A percentile compares a stretch with the other conserved stretches of the same genome.
phyloP scores from a whole-genome alignment of 2,797 vertebrate species.

The Amniataba percoides region DNA sequence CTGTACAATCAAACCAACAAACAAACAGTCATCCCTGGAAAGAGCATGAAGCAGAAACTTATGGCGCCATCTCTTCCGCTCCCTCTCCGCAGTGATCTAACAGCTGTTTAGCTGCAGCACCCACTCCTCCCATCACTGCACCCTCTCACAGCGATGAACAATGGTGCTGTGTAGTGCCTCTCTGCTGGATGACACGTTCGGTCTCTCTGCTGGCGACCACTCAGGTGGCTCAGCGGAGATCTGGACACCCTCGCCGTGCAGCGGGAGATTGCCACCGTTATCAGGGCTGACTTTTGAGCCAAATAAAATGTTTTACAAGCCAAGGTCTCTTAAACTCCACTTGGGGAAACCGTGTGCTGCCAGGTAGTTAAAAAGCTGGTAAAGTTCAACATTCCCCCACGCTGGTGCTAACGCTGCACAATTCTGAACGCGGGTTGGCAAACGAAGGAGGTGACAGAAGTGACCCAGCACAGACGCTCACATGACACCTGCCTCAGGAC shows the following conservation, averaged over 20 bases:
- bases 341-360: conserved; percentile 3
- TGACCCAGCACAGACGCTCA: conserved; percentile 35
- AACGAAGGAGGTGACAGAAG: conserved; percentile 28
- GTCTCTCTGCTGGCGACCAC: conserved; percentile 19
- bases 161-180: conserved; percentile 72
- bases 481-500: conserved; percentile 65
- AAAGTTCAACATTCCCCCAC: conserved; percentile 57
- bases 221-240: conserved; percentile 28
- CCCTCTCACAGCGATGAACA: conserved; percentile 66
- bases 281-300: conserved; percentile 72
- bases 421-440: conserved; percentile 51
- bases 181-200: conserved; percentile 45
- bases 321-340: conserved; percentile 40
- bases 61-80: conserved; percentile 54
- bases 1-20: conserved; percentile 20
- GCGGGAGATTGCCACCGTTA: not conserved
- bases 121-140: conserved; percentile 72
- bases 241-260: conserved; percentile 13
- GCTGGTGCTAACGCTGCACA: conserved; percentile 53
- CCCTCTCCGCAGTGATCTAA: conserved; percentile 46
- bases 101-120: conserved; percentile 72
- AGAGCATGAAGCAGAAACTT: conserved; percentile 29
- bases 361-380: conserved; percentile 47
- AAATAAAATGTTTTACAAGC: conserved; percentile 71
- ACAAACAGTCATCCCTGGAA: conserved; percentile 21